Evolutionary conservation across 2,797 vertebrate genomes (phyloP).

Genomic region (Gymnoscopelus microlampas): DNA sequence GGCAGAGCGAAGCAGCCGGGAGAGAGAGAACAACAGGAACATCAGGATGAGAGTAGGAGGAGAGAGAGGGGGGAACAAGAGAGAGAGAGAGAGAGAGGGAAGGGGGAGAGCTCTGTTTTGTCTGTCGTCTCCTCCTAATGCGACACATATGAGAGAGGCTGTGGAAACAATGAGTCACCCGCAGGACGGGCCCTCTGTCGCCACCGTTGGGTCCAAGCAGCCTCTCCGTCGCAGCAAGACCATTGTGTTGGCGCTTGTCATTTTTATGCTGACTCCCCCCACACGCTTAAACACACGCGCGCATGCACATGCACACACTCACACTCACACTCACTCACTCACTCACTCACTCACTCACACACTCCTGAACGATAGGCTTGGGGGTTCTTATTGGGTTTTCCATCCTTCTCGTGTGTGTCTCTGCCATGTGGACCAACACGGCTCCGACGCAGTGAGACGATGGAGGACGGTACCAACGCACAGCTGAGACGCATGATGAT

Average conservation of each 20-base stretch:
- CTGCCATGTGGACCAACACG: no score
- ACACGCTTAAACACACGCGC: not conserved
- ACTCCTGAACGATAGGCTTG: not conserved
- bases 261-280: conserved; percentile 30
- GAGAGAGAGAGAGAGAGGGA: conserved; percentile 4
- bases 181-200: conserved; percentile 43
- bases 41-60: not conserved
- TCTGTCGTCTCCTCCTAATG: conserved; percentile 70
- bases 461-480: no score
- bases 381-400: no score
- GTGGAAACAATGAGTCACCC: conserved; percentile 76
- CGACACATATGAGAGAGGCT: conserved; percentile 66
- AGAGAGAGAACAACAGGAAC: not conserved
- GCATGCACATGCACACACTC: no score
- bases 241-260: conserved; percentile 43
- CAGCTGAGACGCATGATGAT: no score
- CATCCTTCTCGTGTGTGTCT: no score
- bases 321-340: not conserved
- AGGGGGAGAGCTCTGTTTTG: conserved; percentile 43
- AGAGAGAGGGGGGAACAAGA: not conserved
- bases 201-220: conserved; percentile 55
- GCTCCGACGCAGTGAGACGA: no score
- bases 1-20: conserved; percentile 1
- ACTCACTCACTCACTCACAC: conserved; percentile 5
- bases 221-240: conserved; percentile 29